phyloP scores from a whole-genome alignment of 30 jellyfish, hydroid and myxozoan species.

The Aurelia sp. region DNA sequence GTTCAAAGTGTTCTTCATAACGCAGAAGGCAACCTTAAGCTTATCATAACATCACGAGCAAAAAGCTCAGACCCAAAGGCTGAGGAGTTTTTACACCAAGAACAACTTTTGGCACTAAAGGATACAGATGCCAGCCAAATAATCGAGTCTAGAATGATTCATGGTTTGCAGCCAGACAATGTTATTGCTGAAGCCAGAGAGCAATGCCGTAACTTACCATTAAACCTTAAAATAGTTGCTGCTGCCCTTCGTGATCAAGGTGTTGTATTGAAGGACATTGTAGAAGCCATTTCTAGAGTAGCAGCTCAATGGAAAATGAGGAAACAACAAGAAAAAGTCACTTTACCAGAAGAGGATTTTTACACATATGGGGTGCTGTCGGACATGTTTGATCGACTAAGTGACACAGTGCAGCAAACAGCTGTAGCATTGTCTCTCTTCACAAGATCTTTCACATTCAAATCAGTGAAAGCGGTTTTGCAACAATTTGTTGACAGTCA shows the following conservation, averaged over 20 bases:
- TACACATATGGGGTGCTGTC: constrained; percentile 50
- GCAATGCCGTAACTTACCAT: constrained; percentile 30
- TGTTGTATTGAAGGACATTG: constrained; percentile 1
- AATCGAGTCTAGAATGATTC: constrained; percentile 13
- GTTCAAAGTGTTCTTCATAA: neutral
- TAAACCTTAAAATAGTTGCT: constrained; percentile 25
- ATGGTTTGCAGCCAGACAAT: neutral
- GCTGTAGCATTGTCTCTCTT: constrained; percentile 59
- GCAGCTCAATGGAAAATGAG: constrained; percentile 40
- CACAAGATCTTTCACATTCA: constrained; percentile 35
- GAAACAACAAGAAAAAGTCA: constrained; percentile 2
- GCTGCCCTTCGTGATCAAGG: constrained; percentile 61
- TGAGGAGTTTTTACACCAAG: constrained; percentile 30
- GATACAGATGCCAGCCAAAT: constrained; percentile 36
- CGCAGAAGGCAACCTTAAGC: constrained; percentile 16
- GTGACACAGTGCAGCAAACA: constrained; percentile 50
- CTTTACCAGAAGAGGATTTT: constrained; percentile 31
- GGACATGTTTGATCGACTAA: constrained; percentile 25
- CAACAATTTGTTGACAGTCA: neutral
- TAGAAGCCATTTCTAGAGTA: neutral
- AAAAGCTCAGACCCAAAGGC: constrained; percentile 31
- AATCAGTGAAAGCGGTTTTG: constrained; percentile 19
- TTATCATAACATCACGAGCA: constrained; percentile 40
- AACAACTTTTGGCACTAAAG: constrained; percentile 16
- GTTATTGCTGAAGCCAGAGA: constrained; percentile 9